Base-by-base conservation (phyloP, 2,888 invertebrate species). In the Aleiodes leptofemur region DNA sequence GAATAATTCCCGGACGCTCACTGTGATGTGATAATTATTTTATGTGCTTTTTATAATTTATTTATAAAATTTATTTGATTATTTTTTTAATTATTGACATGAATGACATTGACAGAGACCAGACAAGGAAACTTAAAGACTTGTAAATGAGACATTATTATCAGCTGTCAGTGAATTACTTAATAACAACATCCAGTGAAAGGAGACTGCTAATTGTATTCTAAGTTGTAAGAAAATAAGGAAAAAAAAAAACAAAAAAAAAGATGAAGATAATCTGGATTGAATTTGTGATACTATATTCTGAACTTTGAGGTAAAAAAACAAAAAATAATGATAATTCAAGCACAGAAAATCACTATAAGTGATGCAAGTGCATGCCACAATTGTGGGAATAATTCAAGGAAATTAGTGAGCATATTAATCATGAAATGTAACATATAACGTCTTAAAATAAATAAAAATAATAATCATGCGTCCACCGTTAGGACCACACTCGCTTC, bases 401-500 rank as follows among this genome's bases (percentile, higher is more conserved):
- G 43, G 55, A n/a, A 51, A 68, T 31, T 68, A 50, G 51, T 68
- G 34, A 51, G 53, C 51, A 14, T 16, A 53, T 31, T 51, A 29
- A 51, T 68, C 23, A 68, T 31, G 14, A 68, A 51, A 31, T 31
- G 6, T 68, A 50, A 68, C 50, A 68, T 68, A 31, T 23, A 68
- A 68, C 29, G 23, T 55, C 6, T 34, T 34, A 34, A 34, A 23
- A 23, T 55, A 6, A 72, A 80, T 71, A 77, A 76, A 71, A 31
- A n/a, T n/a, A 68, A 87, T 87, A 86, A 85, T 82, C 88, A 88
- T 87, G 87, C 88, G 80, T 81, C 81, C 80, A 83, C 77, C 81
- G 78, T 78, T 79, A 80, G 80, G 78, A 83, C 83, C 83, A 85
- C 81, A 82, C 82, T 85, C 76, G 77, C 80, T 80, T 83, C 78